Evolutionary conservation across 2,113 vertebrate species (phyloP).

Genomic region (Apaloderma vittatum): DNA sequence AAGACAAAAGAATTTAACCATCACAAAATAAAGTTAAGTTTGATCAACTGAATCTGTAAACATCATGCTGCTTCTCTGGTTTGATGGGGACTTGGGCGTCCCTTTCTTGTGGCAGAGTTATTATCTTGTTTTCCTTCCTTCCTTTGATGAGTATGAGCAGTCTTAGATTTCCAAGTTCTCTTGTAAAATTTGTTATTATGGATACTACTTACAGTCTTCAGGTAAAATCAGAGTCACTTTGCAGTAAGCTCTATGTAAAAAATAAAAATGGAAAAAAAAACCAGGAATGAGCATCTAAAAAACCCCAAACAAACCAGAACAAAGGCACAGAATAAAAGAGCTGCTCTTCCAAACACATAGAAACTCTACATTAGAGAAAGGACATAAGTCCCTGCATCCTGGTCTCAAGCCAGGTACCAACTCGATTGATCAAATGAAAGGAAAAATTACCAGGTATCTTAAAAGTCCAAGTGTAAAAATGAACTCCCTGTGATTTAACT

Average conservation of each 20-base stretch:
- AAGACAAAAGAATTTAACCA: neutral
- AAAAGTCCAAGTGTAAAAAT: neutral
- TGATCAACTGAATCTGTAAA: neutral
- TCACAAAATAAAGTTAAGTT: neutral
- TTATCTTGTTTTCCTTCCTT: neutral
- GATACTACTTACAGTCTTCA: neutral
- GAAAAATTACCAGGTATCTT: neutral
- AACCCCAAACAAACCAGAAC: neutral
- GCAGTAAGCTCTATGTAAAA: neutral
- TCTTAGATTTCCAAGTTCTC: neutral
- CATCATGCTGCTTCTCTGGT: neutral
- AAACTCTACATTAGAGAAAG: neutral
- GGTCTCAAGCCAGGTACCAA: neutral
- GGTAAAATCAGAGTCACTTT: neutral
- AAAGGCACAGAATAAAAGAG: neutral
- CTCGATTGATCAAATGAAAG: neutral
- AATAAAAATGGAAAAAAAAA: neutral
- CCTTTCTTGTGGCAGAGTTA: neutral
- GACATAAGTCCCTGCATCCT: neutral
- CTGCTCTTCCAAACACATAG: neutral
- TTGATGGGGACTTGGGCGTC: neutral
- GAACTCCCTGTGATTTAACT: neutral
- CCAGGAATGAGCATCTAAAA: neutral
- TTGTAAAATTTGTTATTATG: neutral
- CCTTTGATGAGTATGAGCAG: neutral